A percentile compares a stretch with the other conserved stretches of the same genome.
Evolutionary conservation across 2,888 invertebrate genomes (phyloP).

Genomic region (Plemyria rubiginata): DNA sequence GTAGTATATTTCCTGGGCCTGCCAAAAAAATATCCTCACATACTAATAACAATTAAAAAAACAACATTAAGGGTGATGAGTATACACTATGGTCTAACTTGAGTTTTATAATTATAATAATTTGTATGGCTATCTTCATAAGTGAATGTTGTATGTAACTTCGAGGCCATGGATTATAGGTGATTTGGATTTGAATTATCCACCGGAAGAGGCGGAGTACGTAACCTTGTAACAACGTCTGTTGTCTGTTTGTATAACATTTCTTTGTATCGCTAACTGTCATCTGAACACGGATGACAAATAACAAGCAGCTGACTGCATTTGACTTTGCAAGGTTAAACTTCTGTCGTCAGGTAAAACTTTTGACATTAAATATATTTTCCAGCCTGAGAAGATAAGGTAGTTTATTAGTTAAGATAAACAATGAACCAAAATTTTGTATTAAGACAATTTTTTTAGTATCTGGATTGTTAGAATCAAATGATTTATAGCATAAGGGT

Average conservation of each 20-base stretch:
- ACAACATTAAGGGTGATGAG: constrained; percentile 17
- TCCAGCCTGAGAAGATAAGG: neutral
- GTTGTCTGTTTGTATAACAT: constrained; percentile 46
- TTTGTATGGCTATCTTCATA: constrained; percentile 45
- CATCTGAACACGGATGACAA: constrained; percentile 60
- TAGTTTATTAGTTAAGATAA: neutral
- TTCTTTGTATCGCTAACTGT: constrained; percentile 13
- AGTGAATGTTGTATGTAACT: constrained; percentile 45
- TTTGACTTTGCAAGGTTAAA: constrained; percentile 61
- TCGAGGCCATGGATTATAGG: constrained; percentile 51
- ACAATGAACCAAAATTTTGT: too few species aligned
- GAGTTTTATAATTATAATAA: constrained; percentile 8
- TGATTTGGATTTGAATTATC: constrained; percentile 39
- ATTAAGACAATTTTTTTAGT: neutral
- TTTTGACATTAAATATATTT: neutral
- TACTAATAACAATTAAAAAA: neutral
- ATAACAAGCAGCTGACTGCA: constrained; percentile 59
- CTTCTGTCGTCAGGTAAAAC: constrained; percentile 54
- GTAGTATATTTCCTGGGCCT: neutral
- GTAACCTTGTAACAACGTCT: constrained; percentile 58
- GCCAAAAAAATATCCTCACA: neutral
- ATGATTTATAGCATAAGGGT: too few species aligned
- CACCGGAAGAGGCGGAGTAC: constrained; percentile 61
- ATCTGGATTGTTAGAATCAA: too few species aligned
- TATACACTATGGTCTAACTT: neutral